phyloP scores from a whole-genome alignment of 2,888 invertebrate genomes.

The Gibbula magus region DNA sequence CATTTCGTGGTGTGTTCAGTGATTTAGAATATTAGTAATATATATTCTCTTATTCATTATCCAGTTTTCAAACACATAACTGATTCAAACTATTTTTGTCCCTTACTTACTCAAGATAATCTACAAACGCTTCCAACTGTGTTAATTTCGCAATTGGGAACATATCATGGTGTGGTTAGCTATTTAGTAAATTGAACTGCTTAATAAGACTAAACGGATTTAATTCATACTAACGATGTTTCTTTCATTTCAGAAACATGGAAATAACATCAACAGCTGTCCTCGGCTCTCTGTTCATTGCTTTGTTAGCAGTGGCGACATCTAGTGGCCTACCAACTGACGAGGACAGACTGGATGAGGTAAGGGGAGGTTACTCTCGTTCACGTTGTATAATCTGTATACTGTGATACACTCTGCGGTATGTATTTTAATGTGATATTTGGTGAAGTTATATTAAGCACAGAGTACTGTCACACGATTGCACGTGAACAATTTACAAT shows the following conservation, averaged over 20 bases:
- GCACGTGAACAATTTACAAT: too few relatives aligned
- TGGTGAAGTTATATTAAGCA: not conserved
- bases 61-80: too few relatives aligned
- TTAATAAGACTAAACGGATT: too few relatives aligned
- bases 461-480: not conserved
- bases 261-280: not conserved
- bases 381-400: not conserved
- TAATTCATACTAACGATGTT: not conserved
- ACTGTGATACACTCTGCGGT: not conserved
- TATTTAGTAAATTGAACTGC: too few relatives aligned
- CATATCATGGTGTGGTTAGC: too few relatives aligned
- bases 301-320: constrained; percentile 11
- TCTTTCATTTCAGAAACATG: not conserved
- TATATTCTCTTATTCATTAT: too few relatives aligned
- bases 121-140: too few relatives aligned
- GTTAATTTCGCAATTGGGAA: too few relatives aligned
- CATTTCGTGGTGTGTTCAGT: too few relatives aligned
- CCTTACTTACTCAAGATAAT: too few relatives aligned
- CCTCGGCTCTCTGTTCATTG: constrained; percentile 2
- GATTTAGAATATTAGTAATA: too few relatives aligned
- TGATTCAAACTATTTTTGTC: too few relatives aligned
- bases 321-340: not conserved
- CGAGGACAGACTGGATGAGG: not conserved
- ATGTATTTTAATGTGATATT: not conserved
- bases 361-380: not conserved